Percentiles rank a stretch among this genome's conserved stretches.
phyloP scores from a whole-genome alignment of 1,140 invertebrate species.

The Chymomyza costata region DNA sequence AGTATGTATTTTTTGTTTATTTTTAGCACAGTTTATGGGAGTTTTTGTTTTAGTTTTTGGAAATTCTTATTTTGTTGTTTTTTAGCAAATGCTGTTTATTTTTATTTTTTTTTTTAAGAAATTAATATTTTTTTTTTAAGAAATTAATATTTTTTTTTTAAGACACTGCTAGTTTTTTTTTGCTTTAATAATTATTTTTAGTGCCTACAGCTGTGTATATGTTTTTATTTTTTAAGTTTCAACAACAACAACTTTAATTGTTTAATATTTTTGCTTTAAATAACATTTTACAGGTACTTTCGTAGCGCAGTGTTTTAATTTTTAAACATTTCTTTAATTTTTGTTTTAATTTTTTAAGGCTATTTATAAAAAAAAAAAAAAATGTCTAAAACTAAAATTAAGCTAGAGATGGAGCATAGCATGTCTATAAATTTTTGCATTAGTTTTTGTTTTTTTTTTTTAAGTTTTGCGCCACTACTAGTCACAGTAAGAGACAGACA shows the following conservation, averaged over 20 bases:
- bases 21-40: constrained; percentile 70
- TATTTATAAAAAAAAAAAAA: too few species aligned
- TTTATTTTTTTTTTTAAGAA: constrained; percentile 1
- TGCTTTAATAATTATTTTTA: neutral
- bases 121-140: constrained; percentile 1
- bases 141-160: constrained; percentile 1
- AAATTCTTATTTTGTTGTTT: constrained; percentile 17
- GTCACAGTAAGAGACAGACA: too few species aligned
- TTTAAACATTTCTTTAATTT: too few species aligned
- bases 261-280: constrained; percentile 13
- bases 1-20: constrained; percentile 26
- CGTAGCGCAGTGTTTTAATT: constrained; percentile 39
- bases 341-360: neutral
- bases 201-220: constrained; percentile 20
- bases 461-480: neutral
- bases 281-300: constrained; percentile 39
- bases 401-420: constrained; percentile 31
- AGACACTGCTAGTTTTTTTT: too few species aligned
- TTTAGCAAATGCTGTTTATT: constrained; percentile 3
- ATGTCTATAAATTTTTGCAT: neutral
- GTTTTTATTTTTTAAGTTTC: constrained; percentile 8
- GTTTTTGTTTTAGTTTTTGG: constrained; percentile 13
- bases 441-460: too few species aligned
- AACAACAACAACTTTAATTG: constrained; percentile 25
- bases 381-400: constrained; percentile 44